Percentiles rank a stretch among this genome's conserved stretches.
Evolutionary conservation across 2,113 vertebrate genomes (phyloP).

Genomic region (Symphodus melops): DNA sequence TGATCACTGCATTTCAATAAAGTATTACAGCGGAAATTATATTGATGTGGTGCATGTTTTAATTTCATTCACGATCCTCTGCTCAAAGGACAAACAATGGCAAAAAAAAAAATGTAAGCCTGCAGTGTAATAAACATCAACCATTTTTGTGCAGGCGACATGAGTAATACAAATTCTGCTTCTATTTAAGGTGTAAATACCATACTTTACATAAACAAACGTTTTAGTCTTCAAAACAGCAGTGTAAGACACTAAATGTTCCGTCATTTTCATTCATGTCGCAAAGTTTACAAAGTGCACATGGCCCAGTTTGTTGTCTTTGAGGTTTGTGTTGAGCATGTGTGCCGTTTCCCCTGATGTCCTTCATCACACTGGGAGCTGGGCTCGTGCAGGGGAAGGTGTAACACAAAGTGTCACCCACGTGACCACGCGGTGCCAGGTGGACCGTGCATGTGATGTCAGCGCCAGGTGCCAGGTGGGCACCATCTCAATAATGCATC

Average conservation of each 20-base stretch:
- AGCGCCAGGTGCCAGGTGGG: constrained; percentile 76
- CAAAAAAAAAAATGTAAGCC: no score
- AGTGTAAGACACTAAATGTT: constrained; percentile 7
- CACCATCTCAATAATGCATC: constrained; percentile 80
- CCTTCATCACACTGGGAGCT: constrained; percentile 64
- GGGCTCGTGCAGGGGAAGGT: constrained; percentile 38
- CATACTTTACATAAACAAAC: no score
- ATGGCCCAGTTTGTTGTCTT: constrained; percentile 66
- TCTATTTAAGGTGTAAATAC: no score
- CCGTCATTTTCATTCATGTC: constrained; percentile 39
- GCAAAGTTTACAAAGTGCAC: constrained; percentile 45
- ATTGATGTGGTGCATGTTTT: background rate
- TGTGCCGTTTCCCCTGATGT: constrained; percentile 60
- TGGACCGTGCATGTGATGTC: constrained; percentile 73
- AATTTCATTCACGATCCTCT: background rate
- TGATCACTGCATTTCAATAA: constrained; percentile 10
- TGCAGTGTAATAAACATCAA: no score
- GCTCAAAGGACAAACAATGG: background rate
- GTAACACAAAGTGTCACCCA: constrained; percentile 66
- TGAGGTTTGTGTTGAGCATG: constrained; percentile 61
- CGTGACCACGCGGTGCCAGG: constrained; percentile 61
- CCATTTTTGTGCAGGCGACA: no score
- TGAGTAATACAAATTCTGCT: no score
- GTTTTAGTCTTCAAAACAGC: no score
- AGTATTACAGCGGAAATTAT: constrained; percentile 10